Evolutionary conservation across 2,113 vertebrate genomes (phyloP).

Genomic region (human (Homo sapiens)): GRCh38 chr2:23038501-23039000

Average conservation of each 20-base stretch:
- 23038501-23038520: background rate
- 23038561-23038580: background rate
- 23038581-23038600: background rate
- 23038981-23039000: too few relatives aligned
- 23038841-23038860: background rate
- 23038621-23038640: background rate
- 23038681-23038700: background rate
- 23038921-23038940: background rate
- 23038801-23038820: background rate
- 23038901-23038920: background rate
- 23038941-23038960: too few relatives aligned
- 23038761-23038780: background rate
- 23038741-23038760: background rate
- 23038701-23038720: background rate
- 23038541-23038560: background rate
- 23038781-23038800: background rate
- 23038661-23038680: background rate
- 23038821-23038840: background rate
- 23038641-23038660: background rate
- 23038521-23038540: slow-evolving; percentile 15
- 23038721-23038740: background rate
- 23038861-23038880: background rate
- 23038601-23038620: background rate
- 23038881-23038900: background rate
- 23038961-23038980: too few relatives aligned